Evolutionary conservation across 2,113 vertebrate genomes (phyloP).

Genomic region (Lophochroa leadbeateri): DNA sequence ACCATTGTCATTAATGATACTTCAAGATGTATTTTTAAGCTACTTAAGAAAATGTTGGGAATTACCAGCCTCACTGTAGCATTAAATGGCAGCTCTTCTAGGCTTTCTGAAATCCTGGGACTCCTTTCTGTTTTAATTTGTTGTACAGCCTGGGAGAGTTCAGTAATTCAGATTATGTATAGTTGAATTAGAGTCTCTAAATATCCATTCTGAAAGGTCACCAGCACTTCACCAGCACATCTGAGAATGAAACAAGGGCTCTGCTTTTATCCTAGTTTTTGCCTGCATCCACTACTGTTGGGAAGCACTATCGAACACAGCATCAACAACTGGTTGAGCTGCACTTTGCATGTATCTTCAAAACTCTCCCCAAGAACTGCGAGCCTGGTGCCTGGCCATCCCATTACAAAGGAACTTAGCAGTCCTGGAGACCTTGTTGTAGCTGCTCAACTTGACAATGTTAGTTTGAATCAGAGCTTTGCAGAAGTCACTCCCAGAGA

Average conservation of each 20-base stretch:
- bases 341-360: not conserved
- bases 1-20: not conserved
- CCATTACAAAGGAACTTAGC: not conserved
- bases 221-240: not conserved
- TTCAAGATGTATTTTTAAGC: not conserved
- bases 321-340: not conserved
- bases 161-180: not conserved
- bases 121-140: not conserved
- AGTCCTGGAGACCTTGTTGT: not conserved
- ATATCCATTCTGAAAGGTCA: not conserved
- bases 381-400: not conserved
- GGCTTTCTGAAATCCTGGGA: not conserved
- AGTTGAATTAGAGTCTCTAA: not conserved
- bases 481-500: not conserved
- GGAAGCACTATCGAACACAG: not conserved
- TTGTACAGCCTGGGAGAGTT: not conserved
- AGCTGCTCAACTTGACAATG: not conserved
- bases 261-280: not conserved
- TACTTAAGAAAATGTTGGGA: not conserved
- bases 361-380: not conserved
- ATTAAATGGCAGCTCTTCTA: not conserved
- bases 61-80: not conserved
- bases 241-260: not conserved
- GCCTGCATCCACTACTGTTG: not conserved
- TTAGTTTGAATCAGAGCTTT: not conserved